Evolutionary conservation across 2,113 vertebrate genomes (phyloP).

Genomic region (Percina caprodes): DNA sequence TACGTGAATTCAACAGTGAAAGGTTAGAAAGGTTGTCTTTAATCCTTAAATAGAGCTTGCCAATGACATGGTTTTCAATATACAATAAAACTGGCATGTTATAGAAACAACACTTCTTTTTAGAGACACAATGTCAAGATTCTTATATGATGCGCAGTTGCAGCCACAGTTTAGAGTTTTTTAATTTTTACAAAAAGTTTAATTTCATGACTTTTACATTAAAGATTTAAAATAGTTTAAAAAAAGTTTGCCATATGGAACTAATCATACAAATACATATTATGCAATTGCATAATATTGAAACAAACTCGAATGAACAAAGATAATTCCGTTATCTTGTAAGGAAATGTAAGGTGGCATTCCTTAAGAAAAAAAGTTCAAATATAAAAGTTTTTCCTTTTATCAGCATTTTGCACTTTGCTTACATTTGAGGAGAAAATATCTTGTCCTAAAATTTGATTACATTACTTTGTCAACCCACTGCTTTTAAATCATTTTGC

Average conservation of each 20-base stretch:
- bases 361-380: not conserved
- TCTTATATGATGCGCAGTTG: not conserved
- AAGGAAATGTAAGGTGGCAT: not conserved
- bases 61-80: not conserved
- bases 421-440: not conserved
- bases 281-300: not conserved
- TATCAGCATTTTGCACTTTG: not conserved
- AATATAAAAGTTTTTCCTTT: not conserved
- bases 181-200: not conserved
- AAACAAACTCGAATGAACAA: not conserved
- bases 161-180: not conserved
- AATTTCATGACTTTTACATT: not conserved
- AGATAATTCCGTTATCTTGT: not conserved
- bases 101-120: not conserved
- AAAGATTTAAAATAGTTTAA: not conserved
- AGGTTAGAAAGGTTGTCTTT: not conserved
- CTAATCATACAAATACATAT: not conserved
- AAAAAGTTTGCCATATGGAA: not conserved
- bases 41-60: not conserved
- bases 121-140: not conserved
- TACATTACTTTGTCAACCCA: not conserved
- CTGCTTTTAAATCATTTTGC: slow-evolving; percentile 23
- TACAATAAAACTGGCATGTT: no score
- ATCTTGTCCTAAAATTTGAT: not conserved
- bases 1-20: not conserved